phyloP scores from a whole-genome alignment of 1,140 invertebrate genomes.

The Tenebrio molitor region DNA sequence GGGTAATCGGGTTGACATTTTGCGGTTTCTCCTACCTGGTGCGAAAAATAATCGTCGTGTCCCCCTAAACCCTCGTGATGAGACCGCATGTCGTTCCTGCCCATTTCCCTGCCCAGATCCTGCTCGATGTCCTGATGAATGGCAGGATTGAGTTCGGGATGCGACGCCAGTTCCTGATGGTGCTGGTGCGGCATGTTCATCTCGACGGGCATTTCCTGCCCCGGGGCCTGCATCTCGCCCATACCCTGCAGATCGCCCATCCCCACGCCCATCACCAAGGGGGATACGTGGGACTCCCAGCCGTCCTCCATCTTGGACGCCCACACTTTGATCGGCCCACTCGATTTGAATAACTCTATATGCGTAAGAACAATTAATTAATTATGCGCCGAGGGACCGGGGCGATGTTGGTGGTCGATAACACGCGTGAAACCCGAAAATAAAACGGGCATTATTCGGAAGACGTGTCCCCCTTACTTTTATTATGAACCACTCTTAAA shows the following conservation, averaged over 20 bases:
- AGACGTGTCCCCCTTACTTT: constrained; percentile 1
- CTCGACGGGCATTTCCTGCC: constrained; percentile 52
- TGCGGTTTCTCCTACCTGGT: constrained; percentile 62
- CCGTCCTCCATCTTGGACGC: constrained; percentile 64
- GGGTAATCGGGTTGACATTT: no score
- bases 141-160: constrained; percentile 56
- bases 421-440: constrained; percentile 23
- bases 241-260: constrained; percentile 60
- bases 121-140: constrained; percentile 56
- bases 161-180: constrained; percentile 50
- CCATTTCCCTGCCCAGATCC: constrained; percentile 55
- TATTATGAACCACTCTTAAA: constrained; percentile 13
- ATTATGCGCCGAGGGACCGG: constrained; percentile 18
- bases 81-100: constrained; percentile 52
- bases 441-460: constrained; percentile 16
- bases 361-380: constrained; percentile 46
- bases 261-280: constrained; percentile 64
- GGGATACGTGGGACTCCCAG: constrained; percentile 65
- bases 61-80: constrained; percentile 51
- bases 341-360: constrained; percentile 43
- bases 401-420: constrained; percentile 47
- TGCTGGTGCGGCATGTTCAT: constrained; percentile 54
- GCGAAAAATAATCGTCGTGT: constrained; percentile 59
- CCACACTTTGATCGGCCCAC: constrained; percentile 46
- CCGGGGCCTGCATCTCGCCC: constrained; percentile 56